phyloP scores from a whole-genome alignment of 2,797 vertebrate species.

The Hapalemur alaotrensis region DNA sequence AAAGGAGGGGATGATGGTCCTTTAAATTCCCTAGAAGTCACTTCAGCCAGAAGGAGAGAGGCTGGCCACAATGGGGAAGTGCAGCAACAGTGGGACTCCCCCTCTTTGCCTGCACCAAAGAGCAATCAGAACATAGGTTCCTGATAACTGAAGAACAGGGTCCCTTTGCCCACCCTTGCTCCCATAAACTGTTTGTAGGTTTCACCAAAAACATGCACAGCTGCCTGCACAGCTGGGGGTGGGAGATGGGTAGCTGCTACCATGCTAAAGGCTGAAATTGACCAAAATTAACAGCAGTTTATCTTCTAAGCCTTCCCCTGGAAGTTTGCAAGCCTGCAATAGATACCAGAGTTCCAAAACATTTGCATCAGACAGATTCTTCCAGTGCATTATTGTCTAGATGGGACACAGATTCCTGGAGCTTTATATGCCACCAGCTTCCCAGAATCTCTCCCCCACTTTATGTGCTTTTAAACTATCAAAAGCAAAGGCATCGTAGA shows the following conservation, averaged over 20 bases:
- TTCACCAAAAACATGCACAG: not conserved
- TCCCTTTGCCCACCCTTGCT: not conserved
- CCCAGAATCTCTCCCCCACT: not conserved
- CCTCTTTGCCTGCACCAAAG: not conserved
- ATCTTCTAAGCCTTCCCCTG: not conserved
- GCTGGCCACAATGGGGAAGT: not conserved
- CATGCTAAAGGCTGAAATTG: not conserved
- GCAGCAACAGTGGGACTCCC: no score
- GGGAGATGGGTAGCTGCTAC: not conserved
- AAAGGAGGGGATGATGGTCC: not conserved
- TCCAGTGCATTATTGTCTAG: no score
- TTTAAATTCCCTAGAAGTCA: not conserved
- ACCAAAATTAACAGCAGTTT: not conserved
- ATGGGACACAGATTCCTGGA: not conserved
- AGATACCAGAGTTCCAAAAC: not conserved
- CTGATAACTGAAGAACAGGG: not conserved
- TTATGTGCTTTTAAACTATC: not conserved
- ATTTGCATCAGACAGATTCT: not conserved
- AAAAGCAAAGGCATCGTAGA: not conserved
- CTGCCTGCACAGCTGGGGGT: not conserved
- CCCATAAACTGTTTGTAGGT: no score
- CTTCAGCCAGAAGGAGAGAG: not conserved
- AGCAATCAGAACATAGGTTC: not conserved
- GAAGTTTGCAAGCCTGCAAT: not conserved
- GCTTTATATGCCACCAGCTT: not conserved